Evolutionary conservation across 2,888 invertebrate genomes (phyloP), one percentile per base, ranked within the genome.

Genomic region (Pammene aurita): DNA sequence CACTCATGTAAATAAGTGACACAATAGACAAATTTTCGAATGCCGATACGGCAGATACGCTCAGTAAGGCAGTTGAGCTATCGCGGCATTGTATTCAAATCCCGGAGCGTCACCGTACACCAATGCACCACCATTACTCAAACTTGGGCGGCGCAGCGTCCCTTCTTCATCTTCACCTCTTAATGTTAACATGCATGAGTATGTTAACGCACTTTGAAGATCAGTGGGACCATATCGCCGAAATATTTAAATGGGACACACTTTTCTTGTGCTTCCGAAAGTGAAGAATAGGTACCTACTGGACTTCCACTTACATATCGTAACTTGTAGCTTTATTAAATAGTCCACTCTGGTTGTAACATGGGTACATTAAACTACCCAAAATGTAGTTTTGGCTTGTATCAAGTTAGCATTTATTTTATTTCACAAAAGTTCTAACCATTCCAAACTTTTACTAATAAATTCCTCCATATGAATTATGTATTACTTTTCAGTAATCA

Each of bases 21-120:
- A 54, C 9, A 34, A 13, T 54, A 34, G 7, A n/a, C 4, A 0
- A 54, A 10, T 54, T 54, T 54, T 34, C 34, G 34, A 34, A 34
- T 54, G 54, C 34, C 7, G 54, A 7, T 54, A 54, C 9, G n/a
- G n/a, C 4, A 4, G 10, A 35, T 54, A 54, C 13, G 2, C 54
- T 54, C n/a, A n/a, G 34, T 34, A n/a, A 10, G 34, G n/a, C 54
- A 54, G 34, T 16, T 54, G 90, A 89, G 88, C 81, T 88, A 90
- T 90, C 86, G 89, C 84, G 72, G 86, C 81, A 92, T 92, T 92
- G 92, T 92, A 92, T 92, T 92, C 87, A 90, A 92, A 92, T 92
- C 78, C 79, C 73, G 75, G 78, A 81, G 83, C 87, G 85, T 86
- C 89, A 86, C 78, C 75, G 76, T 76, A 77, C 75, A 78, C 74